Evolutionary conservation across 1,140 invertebrate species (phyloP), one percentile per base, ranked within the genome.

Genomic region (Papilio machaon): DNA sequence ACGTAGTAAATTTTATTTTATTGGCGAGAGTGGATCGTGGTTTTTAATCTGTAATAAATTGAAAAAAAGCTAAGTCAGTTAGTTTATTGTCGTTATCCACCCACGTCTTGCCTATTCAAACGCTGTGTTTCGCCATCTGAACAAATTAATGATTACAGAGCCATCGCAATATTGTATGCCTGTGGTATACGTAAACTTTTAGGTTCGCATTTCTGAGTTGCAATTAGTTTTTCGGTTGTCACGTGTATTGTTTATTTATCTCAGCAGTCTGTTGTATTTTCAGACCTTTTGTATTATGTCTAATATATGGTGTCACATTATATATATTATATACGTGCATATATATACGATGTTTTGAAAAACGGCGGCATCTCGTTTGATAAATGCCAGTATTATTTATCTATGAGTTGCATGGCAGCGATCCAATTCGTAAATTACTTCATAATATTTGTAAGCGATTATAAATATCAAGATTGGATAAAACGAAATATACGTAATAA

Each of bases 381-480:
- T 78, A 58, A 58, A 78, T 78, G 75, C 75, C 35, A 58, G 49
- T 54, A n/a, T 79, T 47, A 67, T 64, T 79, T 43, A 67, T 79
- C 77, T 79, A 79, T 49, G 60, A 10, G 35, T 79, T 64, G 60
- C 77, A 47, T 79, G 77, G 77, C 77, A 79, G 38, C 58, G n/a
- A 4, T 46, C 77, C 77, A 79, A 79, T 79, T 47, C 58, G 77
- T 67, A 64, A 79, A 79, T 79, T 79, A 64, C 77, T 67, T 79
- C 77, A 79, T 49, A 79, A 64, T 43, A 54, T 60, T 58, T 78
- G 75, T 79, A 64, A 67, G 77, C 77, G 77, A 79, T 67, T 79
- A 79, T 78, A 60, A 60, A 78, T 64, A 78, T 78, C 76, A 78
- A 60, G 76, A 78, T 78, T 60, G 52, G 76, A 78, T 60, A 58